Base-by-base conservation (phyloP, 2,113 vertebrate species). In the Entomyzon cyanotis region DNA sequence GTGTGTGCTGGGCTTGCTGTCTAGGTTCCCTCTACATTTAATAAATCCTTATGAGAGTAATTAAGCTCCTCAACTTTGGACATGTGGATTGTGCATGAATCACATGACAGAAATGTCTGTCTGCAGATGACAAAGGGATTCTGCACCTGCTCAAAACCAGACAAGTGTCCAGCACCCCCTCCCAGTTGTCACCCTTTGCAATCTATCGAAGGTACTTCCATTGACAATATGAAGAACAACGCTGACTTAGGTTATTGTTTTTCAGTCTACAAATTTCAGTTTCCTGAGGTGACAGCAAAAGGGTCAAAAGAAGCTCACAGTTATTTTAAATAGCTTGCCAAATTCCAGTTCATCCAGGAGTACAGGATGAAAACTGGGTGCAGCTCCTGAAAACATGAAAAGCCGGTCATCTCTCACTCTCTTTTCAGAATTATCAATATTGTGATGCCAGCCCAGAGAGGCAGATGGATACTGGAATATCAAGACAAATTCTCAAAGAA, bases 141-240 rank as follows among this genome's bases (percentile, higher is more conserved):
- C n/a, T 60, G 31, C 0, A 0, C 9, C 84, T 50, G 9, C 37
- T 74, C 37, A 35, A 65, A 84, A 74, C 2, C 0, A 1, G 25
- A 31, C 35, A 12, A 58, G 24, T 41, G 15, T 41, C 31, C 30
- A 75, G 11, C 8, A 62, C 1, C 1, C 5, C 1, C 2, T 44
- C 5, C 10, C 18, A 52, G 11, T 10, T 39, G 39, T 23, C 15
- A 28, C 9, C 7, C 30, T 81, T 75, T 56, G 33, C 21, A 83
- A 59, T 31, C 7, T 58, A 10, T 4, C 16, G 7, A 74, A 41
- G 22, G 5, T 42, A 31, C 3, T 75, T 85, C n/a, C 28, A 55
- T 5, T 49, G 25, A 25, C 1, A 3, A 7, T 14, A 7, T 11
- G 46, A 62, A 10, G 8, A 28, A 84, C 74, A 12, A 37, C 2